Percentiles rank a stretch among this genome's conserved stretches.
Conservation (phyloP, 2,113 vertebrate genomes). For the Tetrao urogallus region DNA sequence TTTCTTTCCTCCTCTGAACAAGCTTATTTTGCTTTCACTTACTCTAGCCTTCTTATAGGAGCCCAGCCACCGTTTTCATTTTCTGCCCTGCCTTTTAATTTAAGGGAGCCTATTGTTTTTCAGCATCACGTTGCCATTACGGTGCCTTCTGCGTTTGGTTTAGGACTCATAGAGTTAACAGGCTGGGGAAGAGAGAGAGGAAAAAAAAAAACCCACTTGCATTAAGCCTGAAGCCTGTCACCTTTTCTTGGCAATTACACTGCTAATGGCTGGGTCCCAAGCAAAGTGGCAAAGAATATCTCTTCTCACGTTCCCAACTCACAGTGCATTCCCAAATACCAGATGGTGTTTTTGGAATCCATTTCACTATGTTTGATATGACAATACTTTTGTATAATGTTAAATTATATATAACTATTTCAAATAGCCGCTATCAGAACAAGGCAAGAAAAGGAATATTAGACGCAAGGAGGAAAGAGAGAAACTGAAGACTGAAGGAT, state of each 20-base stretch:
- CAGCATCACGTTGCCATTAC: conserved; percentile 34
- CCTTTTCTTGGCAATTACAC: conserved; percentile 94
- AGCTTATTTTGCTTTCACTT: conserved; percentile 61
- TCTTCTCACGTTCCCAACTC: conserved; percentile 89
- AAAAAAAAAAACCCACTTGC: conserved; percentile 70
- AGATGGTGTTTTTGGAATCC: conserved; percentile 98
- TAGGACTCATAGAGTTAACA: conserved; percentile 83
- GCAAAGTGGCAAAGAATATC: conserved; percentile 90
- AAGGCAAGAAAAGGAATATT: conserved; percentile 80
- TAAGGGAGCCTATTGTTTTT: conserved; percentile 2
- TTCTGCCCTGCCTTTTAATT: conserved; percentile 26
- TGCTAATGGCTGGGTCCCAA: conserved; percentile 92
- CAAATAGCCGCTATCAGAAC: conserved; percentile 80
- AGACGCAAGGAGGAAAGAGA: conserved; percentile 75
- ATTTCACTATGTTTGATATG: conserved; percentile 90
- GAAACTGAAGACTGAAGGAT: conserved; percentile 75
- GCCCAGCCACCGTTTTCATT: neutral
- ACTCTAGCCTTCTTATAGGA: conserved; percentile 16
- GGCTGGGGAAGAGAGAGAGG: conserved; percentile 53
- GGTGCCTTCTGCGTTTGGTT: conserved; percentile 61
- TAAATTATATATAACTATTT: conserved; percentile 90
- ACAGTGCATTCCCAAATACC: conserved; percentile 90
- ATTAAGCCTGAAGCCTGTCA: conserved; percentile 90
- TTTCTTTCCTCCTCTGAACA: conserved; percentile 38
- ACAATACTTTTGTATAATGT: conserved; percentile 90